A percentile compares a stretch with the other conserved stretches of the same genome.
Evolutionary conservation across 2,888 invertebrate genomes (phyloP).

Genomic region (Calameuta pallipes): DNA sequence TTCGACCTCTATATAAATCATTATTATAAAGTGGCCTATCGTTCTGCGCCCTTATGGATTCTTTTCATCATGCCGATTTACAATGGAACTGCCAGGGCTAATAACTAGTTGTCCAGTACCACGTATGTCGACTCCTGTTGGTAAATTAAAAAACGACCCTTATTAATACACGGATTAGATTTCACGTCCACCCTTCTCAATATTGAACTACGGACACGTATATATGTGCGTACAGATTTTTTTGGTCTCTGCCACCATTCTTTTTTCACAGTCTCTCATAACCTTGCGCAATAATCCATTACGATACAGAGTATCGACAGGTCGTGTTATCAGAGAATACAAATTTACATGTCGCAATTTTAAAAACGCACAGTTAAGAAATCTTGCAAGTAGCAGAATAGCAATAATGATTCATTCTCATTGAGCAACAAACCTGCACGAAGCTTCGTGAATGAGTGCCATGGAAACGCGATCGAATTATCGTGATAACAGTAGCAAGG

Average conservation of each 20-base stretch:
- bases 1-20: not conserved
- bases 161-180: not conserved
- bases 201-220: not conserved
- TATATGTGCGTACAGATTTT: no score
- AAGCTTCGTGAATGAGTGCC: not conserved
- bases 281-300: not conserved
- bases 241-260: not conserved
- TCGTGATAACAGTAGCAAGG: constrained; percentile 35
- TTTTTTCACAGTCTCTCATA: not conserved
- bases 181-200: not conserved
- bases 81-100: not conserved
- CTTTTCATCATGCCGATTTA: not conserved
- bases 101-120: not conserved
- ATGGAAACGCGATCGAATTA: constrained; percentile 43
- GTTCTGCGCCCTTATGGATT: not conserved
- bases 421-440: constrained; percentile 31
- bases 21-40: not conserved
- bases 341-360: constrained; percentile 34
- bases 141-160: not conserved
- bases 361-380: not conserved
- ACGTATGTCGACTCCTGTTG: not conserved
- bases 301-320: not conserved
- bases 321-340: constrained; percentile 31
- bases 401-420: constrained; percentile 50
- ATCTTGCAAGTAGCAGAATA: constrained; percentile 15